Evolutionary conservation across 2,797 vertebrate species (phyloP), one percentile per base, ranked within the genome.

Genomic region (Tarsius wallacei): DNA sequence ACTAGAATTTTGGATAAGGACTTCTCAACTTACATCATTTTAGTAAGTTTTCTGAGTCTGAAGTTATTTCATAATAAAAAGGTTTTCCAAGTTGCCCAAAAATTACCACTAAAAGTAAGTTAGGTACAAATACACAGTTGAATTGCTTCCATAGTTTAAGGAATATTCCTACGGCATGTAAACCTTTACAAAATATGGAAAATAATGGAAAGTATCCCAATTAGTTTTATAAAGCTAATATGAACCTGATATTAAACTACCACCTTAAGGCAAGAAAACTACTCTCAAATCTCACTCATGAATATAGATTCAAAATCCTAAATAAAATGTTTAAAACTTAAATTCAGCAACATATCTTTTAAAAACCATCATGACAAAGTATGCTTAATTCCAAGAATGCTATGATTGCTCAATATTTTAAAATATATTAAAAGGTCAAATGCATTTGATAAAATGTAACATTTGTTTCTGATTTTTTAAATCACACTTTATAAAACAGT

Each of bases 391-490:
- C 42, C 12, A 91, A 82, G 74, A 87, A 53, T 55, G 36, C 61
- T 80, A 31, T 21, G n/a, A 31, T 66, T 28, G 42, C 24, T 70
- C 61, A 49, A 33, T 91, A 63, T 87, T 84, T 85, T 42, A 12
- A 94, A 97, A 68, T 85, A 13, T 85, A 68, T 91, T 89, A 74
- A 59, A 88, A 59, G 28, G 12, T 49, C 53, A 89, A 81, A 42
- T 70, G 17, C 7, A 89, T 88, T 55, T 84, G 28, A 90, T 49
- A 94, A 76, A 57, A 95, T 68, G 80, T 53, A 57, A 33, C 4
- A 74, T 61, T 61, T 21, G 66, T 63, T 90, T 73, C 55, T 49
- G 17, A 87, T 59, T 86, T 94, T 97, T 66, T 17, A 95, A 95
- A 71, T 47, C 49, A 97, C 5, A 49, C 2, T 68, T 73, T 47